Evolutionary conservation across 2,888 invertebrate genomes (phyloP).

Genomic region (Oasisia sp.): DNA sequence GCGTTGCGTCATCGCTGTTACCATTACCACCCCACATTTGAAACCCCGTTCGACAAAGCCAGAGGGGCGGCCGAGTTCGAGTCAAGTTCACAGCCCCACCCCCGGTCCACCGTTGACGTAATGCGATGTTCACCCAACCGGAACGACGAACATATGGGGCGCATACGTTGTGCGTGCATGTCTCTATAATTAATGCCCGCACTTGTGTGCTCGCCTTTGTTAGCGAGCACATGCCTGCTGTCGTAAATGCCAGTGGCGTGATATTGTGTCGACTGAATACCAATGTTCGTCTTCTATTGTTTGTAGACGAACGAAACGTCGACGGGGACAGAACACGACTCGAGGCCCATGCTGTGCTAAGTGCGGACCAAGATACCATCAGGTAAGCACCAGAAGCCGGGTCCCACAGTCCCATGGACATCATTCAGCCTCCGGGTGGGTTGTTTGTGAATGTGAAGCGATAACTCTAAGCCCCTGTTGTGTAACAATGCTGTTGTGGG

Average conservation of each 20-base stretch:
- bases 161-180: neutral
- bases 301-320: constrained; percentile 12
- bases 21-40: neutral
- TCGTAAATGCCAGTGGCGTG: neutral
- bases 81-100: neutral
- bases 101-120: neutral
- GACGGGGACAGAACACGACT: neutral
- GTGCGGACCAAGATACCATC: neutral
- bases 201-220: too few relatives aligned
- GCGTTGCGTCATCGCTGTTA: neutral
- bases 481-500: neutral
- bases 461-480: neutral
- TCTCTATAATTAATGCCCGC: neutral
- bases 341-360: constrained; percentile 13
- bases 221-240: neutral
- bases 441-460: neutral
- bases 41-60: neutral
- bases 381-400: neutral
- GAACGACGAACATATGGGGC: neutral
- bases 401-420: neutral
- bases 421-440: neutral
- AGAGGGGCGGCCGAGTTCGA: neutral
- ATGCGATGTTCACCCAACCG: neutral
- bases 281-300: neutral
- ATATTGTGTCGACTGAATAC: neutral